These are phyloP conservation scores for Holcopasites calliopsidis DNA, from an alignment of 1,140 invertebrate species.

Conservation along the genomic window DNA sequence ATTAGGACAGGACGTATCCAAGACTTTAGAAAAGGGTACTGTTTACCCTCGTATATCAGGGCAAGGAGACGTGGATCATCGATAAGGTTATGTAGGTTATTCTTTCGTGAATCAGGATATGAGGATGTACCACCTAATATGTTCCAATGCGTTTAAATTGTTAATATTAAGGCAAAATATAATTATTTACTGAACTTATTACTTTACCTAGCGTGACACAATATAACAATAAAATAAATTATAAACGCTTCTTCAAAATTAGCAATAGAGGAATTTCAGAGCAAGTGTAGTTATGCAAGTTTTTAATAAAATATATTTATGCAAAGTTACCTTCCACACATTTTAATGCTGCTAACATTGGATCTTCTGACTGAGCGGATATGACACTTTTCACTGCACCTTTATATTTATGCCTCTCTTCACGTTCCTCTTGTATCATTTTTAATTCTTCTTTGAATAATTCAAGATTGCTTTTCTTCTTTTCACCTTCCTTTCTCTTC, in stretches of 20 bases:
- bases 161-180: conserved; percentile 4
- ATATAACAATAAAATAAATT: no score
- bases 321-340: conserved; percentile 73
- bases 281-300: background rate
- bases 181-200: background rate
- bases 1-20: background rate
- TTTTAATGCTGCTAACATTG: conserved; percentile 77
- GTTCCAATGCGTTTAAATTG: conserved; percentile 20
- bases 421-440: conserved; percentile 97
- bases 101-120: conserved; percentile 70
- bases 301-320: background rate
- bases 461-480: conserved; percentile 98
- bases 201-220: background rate
- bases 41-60: conserved; percentile 73
- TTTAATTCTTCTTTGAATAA: conserved; percentile 97
- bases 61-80: conserved; percentile 73
- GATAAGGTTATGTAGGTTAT: conserved; percentile 69
- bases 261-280: background rate
- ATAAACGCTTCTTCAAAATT: no score
- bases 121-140: conserved; percentile 57
- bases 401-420: conserved; percentile 96
- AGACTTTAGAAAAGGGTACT: conserved; percentile 55
- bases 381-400: conserved; percentile 81
- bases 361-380: conserved; percentile 72
- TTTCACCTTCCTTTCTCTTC: conserved; percentile 91